Base-by-base conservation (phyloP, 2,888 invertebrate species). In the Spodoptera littoralis region DNA sequence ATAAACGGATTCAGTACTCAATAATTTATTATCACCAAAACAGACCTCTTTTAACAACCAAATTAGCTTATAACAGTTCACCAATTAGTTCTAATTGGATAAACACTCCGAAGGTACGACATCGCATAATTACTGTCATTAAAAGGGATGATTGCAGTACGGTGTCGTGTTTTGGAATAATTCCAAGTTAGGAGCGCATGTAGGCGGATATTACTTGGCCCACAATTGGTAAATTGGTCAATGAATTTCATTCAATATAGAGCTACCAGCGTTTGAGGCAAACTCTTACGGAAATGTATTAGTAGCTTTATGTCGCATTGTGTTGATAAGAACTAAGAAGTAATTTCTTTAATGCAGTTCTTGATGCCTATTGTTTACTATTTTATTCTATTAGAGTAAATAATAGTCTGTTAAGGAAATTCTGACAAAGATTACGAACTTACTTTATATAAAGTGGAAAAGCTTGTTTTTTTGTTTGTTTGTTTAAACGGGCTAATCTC, bases 191-290 rank as follows among this genome's bases (percentile, higher is more conserved):
- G 69, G 73, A 55, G 48, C 47, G 43, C 22, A 61, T 60, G 88
- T 88, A 65, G 88, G 88, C 49, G 72, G 65, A 68, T 81, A 83
- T 81, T 50, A 73, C 56, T 46, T 74, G 64, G 58, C 65, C 60
- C 54, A 73, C 85, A 90, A 90, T 89, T 89, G 87, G 84, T 82
- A 82, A 88, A 89, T 84, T 86, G 86, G 60, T 61, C 78, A 79
- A 82, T 83, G 77, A 76, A 79, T 82, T 84, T 79, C 70, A 79
- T 70, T 55, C n/a, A 49, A 53, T 54, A 58, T 49, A 60, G 57
- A 58, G 48, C 46, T 49, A 13, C 59, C 45, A 45, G 30, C 11
- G 56, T 53, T 18, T 24, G 12, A 46, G 30, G 44, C 36, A 48
- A 5, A 41, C 42, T 46, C 8, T 11, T 42, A 42, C 12, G 57